Evolutionary conservation across 2,797 vertebrate species (phyloP), one percentile per base, ranked within the genome.

Genomic region (Cyprinodon diabolis): DNA sequence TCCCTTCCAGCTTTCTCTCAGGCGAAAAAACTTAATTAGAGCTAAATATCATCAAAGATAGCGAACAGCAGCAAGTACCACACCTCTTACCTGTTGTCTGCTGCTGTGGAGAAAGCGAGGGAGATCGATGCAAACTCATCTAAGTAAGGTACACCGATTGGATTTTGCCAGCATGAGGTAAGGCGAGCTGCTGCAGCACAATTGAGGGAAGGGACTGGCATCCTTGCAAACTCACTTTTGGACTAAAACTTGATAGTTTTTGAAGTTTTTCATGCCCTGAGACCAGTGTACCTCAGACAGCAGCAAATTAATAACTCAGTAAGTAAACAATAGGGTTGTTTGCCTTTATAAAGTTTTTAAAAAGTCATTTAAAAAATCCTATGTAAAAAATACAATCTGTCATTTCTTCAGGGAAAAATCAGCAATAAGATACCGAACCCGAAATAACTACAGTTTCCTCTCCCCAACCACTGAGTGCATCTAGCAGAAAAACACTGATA

Each of bases 11-110:
- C 86, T 78, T 56, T 76, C 84, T 89, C 90, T 87, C 89, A 56
- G 23, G 88, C 93, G 92, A 92, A 89, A 82, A 90, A 93, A 94
- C 92, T 94, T 95, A 94, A 95, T 95, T 95, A 94, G 94, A 94
- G 89, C 90, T 93, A 95, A 95, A 94, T 93, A 95, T 94, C 92
- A 93, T 94, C 93, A 94, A 92, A 94, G 92, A 88, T 82, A 79
- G 70, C 80, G 80, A 90, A 82, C 35, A 35, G 82, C 60, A 66
- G 84, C 37, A 35, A 87, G 80, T 74, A 72, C 86, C 92, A 87
- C 84, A 23, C 88, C 90, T 86, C 83, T 84, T 84, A 88, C 90
- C 88, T 90, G 86, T 83, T 88, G 83, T 88, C 83, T 87, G 76
- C 79, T 58, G 81, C 84, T 77, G 54, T 11, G 55, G 60, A 74